Conservation (phyloP, 1,140 invertebrate genomes). For the Eupeodes corollae region DNA sequence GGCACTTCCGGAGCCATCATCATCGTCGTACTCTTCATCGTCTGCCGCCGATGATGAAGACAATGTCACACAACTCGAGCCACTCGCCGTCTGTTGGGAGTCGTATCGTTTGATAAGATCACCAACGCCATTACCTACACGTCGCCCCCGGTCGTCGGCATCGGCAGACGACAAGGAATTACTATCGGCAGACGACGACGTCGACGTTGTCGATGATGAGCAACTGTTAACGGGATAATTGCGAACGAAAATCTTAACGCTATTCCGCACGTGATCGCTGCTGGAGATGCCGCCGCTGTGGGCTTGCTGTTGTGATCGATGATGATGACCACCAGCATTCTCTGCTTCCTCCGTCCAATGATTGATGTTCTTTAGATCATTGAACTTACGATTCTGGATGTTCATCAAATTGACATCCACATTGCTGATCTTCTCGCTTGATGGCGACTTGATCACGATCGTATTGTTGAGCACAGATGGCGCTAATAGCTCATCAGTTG, state of each 20-base stretch:
- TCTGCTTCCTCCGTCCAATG: conserved; percentile 3
- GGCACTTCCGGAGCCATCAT: too few species aligned
- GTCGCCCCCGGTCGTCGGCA: too few species aligned
- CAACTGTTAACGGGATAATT: not conserved
- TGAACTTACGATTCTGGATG: conserved; percentile 5
- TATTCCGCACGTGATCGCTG: conserved; percentile 7
- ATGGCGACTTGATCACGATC: conserved; percentile 1
- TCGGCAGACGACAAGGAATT: too few species aligned
- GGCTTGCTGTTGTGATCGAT: conserved; percentile 1
- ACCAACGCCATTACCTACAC: too few species aligned
- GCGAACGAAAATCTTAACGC: conserved; percentile 23
- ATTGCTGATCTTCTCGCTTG: conserved; percentile 21
- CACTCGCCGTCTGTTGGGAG: too few species aligned
- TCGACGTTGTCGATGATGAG: too few species aligned
- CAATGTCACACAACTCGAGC: too few species aligned
- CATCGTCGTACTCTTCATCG: too few species aligned
- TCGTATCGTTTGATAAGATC: too few species aligned
- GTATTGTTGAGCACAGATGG: conserved; percentile 7
- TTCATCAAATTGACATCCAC: conserved; percentile 23
- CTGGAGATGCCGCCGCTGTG: not conserved
- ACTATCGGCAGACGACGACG: not conserved
- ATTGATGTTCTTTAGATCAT: not conserved
- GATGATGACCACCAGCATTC: conserved; percentile 6
- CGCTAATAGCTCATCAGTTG: conserved; percentile 22
- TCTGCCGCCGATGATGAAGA: too few species aligned